Evolutionary conservation across 1,140 invertebrate genomes (phyloP), one percentile per base, ranked within the genome.

Genomic region (Drosophila suzukii): DNA sequence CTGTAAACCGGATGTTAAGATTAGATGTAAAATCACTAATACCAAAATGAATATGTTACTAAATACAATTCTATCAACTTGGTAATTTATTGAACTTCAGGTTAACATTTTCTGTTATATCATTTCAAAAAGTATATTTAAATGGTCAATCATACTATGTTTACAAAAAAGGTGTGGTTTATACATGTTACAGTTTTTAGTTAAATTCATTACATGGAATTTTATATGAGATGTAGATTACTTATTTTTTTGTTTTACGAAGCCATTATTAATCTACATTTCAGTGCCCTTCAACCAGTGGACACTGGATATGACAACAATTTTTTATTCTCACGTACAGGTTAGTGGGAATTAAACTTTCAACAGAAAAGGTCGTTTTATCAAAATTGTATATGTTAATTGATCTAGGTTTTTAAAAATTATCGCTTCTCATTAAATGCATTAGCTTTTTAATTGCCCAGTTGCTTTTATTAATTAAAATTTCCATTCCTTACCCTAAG

Each of bases 231-330:
- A 43, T 34, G 39, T 15, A 50, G 36, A 65, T 30, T 6, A 15
- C 43, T 68, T 27, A 38, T 36, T 20, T 17, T 17, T 44, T 58
- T 43, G 60, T 43, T 41, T 43, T 60, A 59, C 54, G 54, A 59
- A 24, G 36, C n/a, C 24, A 39, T 30, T 32, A 39, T 62, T 41
- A 24, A 65, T 68, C 43, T 68, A 53, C 38, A 51, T 68, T 68
- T 24, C 65, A 68, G 65, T 68, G 36, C n/a, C 60, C 47, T 53
- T 36, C 11, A 20, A 15, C 38, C 60, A 65, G 46, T 65, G 65
- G 60, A 53, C 60, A 66, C 61, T 68, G 65, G 65, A 68, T 65
- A 53, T 53, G 60, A 54, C 46, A 44, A 38, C 36, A 43, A 59
- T 63, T 67, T 51, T 67, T 43, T 36, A n/a, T 27, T 51, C 46